phyloP scores from a whole-genome alignment of 2,888 invertebrate species.

The Beris chalybata region DNA sequence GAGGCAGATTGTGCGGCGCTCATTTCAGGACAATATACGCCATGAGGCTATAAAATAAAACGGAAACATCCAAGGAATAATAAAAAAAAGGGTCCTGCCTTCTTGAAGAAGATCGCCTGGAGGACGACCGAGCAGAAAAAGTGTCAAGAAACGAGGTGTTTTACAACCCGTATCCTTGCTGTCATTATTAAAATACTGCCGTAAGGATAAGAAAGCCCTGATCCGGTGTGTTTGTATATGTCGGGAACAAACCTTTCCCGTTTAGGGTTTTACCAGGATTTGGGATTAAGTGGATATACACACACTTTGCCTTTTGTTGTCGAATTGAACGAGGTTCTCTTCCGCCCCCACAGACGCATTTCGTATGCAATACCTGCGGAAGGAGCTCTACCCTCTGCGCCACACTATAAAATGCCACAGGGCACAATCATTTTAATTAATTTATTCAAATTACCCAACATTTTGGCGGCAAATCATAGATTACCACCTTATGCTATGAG shows the following conservation, averaged over 20 bases:
- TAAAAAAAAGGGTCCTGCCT: constrained; percentile 11
- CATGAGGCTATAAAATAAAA: constrained; percentile 24
- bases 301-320: neutral
- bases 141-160: constrained; percentile 37
- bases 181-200: constrained; percentile 33
- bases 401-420: constrained; percentile 2
- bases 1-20: neutral
- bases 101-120: constrained; percentile 13
- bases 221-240: too few relatives aligned
- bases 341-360: too few relatives aligned
- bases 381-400: too few relatives aligned
- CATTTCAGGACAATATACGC: constrained; percentile 7
- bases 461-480: constrained; percentile 29
- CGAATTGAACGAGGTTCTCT: too few relatives aligned
- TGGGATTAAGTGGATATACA: constrained; percentile 30
- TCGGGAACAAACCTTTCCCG: constrained; percentile 21
- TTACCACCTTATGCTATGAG: constrained; percentile 18
- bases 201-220: constrained; percentile 17
- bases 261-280: constrained; percentile 29
- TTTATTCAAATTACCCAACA: constrained; percentile 34
- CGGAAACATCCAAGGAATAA: constrained; percentile 22
- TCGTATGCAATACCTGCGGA: too few relatives aligned
- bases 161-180: constrained; percentile 35
- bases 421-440: constrained; percentile 38
- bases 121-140: constrained; percentile 10